A percentile compares a stretch with the other conserved stretches of the same genome.
Conservation (phyloP, 2,797 vertebrate species). For the Poeciliopsis paucimaculata region DNA sequence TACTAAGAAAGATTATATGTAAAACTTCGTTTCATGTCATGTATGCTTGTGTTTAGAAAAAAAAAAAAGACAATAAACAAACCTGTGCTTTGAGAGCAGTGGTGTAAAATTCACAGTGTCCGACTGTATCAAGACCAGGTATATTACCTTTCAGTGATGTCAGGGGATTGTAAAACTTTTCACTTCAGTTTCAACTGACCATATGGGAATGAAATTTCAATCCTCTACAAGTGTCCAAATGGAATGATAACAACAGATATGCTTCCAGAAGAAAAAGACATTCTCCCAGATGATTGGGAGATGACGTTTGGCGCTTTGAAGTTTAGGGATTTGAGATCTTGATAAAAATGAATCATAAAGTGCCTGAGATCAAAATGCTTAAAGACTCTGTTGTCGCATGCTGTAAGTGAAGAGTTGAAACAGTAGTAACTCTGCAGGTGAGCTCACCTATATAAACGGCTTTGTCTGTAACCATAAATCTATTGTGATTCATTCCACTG, state of each 20-base stretch:
- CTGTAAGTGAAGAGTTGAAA: background rate
- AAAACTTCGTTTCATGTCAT: background rate
- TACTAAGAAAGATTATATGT: background rate
- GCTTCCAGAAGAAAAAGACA: background rate
- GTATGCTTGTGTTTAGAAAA: background rate
- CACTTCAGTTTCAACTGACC: background rate
- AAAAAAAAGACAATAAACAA: background rate
- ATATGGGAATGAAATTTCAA: background rate
- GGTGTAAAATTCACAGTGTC: background rate
- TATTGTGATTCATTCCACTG: slow-evolving; percentile 90
- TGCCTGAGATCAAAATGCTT: background rate
- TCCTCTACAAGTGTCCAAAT: background rate
- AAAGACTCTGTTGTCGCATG: background rate
- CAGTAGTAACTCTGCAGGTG: slow-evolving; percentile 8
- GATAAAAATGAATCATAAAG: background rate
- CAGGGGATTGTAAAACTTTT: background rate
- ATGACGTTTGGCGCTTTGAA: background rate
- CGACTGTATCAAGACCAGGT: background rate
- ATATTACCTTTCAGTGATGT: background rate
- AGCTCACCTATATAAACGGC: slow-evolving; percentile 91
- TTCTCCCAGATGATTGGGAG: background rate
- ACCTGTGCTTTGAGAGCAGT: background rate
- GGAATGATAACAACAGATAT: background rate
- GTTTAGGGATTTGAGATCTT: background rate
- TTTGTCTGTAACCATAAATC: slow-evolving; percentile 94